These are phyloP conservation scores for Hesperia comma DNA, from an alignment of 2,888 invertebrate genomes.

Conservation along the genomic window DNA sequence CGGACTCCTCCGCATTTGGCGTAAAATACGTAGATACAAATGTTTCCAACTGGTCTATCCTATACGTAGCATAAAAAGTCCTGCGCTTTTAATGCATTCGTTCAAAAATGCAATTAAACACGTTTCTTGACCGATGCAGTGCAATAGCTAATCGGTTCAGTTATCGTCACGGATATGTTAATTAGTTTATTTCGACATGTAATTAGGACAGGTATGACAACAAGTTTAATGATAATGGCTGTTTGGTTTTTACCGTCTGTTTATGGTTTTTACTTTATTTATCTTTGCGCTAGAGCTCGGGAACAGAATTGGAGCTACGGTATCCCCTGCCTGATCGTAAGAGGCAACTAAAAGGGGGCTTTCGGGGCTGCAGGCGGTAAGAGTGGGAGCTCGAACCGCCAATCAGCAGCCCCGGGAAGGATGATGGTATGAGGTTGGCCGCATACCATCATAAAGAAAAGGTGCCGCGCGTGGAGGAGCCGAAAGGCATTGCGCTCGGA, in stretches of 20 bases:
- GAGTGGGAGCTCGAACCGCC: no score
- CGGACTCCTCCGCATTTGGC: not conserved
- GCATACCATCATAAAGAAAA: no score
- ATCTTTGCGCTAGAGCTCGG: no score
- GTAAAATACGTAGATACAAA: not conserved
- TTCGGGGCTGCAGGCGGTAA: no score
- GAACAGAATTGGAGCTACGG: no score
- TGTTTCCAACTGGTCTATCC: not conserved
- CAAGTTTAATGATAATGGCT: constrained; percentile 10
- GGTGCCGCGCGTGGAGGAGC: no score
- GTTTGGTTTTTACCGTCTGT: not conserved
- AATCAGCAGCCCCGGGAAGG: no score
- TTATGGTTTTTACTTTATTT: no score
- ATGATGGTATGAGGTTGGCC: no score
- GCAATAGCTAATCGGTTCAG: constrained; percentile 30
- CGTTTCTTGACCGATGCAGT: constrained; percentile 15
- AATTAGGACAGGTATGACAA: constrained; percentile 33
- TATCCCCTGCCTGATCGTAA: no score
- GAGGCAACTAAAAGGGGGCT: no score
- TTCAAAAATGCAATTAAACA: constrained; percentile 21
- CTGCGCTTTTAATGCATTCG: not conserved
- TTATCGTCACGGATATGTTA: constrained; percentile 33
- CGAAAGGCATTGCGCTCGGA: no score
- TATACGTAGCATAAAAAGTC: not conserved
- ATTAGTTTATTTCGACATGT: constrained; percentile 26